A percentile compares a stretch with the other conserved stretches of the same genome.
phyloP scores from a whole-genome alignment of 2,888 invertebrate species.

The Hydrotaea cyrtoneurina region DNA sequence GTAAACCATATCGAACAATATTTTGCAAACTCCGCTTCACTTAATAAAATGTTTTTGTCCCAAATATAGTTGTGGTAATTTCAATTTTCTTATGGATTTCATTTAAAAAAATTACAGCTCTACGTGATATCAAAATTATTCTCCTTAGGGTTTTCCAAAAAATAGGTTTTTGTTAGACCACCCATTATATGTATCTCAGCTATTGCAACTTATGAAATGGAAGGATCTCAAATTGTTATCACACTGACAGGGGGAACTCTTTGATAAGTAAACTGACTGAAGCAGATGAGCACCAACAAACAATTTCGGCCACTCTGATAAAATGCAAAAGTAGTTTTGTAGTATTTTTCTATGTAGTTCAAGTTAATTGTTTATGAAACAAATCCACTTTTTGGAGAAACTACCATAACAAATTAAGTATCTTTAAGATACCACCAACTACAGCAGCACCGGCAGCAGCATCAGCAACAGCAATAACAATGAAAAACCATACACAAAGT shows the following conservation, averaged over 20 bases:
- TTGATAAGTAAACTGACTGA: not conserved
- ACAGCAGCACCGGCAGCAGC: not conserved
- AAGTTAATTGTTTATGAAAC: constrained; percentile 58
- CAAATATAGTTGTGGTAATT: too few relatives aligned
- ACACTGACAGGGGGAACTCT: not conserved
- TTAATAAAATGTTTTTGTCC: too few relatives aligned
- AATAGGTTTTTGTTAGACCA: too few relatives aligned
- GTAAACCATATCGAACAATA: too few relatives aligned
- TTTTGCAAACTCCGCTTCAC: too few relatives aligned
- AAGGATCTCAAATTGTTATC: not conserved
- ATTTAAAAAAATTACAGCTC: too few relatives aligned
- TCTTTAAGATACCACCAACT: constrained; percentile 36
- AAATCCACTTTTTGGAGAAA: constrained; percentile 40
- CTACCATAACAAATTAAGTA: constrained; percentile 51
- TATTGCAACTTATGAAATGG: too few relatives aligned
- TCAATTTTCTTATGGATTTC: too few relatives aligned
- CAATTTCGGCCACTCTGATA: constrained; percentile 6
- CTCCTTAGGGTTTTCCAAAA: too few relatives aligned
- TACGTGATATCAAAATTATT: too few relatives aligned
- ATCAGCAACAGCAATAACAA: not conserved
- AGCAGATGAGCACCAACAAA: not conserved
- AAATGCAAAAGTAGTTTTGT: not conserved
- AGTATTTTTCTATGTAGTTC: constrained; percentile 1
- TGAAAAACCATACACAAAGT: not conserved
- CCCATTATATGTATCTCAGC: too few relatives aligned